phyloP scores from a whole-genome alignment of 2,113 vertebrate species.

The Silurus meridionalis region DNA sequence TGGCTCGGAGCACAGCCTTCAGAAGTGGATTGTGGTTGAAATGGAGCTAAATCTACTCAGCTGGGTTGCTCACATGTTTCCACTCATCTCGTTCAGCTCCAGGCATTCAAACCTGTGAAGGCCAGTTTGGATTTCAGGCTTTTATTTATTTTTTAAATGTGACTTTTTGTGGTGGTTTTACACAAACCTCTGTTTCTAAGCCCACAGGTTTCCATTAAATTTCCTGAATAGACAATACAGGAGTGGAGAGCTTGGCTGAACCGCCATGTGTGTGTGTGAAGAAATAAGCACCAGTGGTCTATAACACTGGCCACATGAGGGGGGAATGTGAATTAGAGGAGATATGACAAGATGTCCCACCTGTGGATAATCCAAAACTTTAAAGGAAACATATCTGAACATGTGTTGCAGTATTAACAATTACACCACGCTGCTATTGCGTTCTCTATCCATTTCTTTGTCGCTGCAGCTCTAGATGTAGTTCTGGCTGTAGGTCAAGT shows the following conservation, averaged over 20 bases:
- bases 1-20: conserved; percentile 61
- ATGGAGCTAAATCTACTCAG: conserved; percentile 67
- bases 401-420: too few relatives aligned
- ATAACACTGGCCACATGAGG: not conserved
- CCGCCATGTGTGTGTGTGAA: not conserved
- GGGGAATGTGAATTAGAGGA: not conserved
- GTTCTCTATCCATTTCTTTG: too few relatives aligned
- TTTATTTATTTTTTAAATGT: conserved; percentile 27
- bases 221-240: conserved; percentile 14
- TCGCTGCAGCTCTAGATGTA: too few relatives aligned
- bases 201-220: conserved; percentile 26
- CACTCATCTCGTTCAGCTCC: conserved; percentile 53
- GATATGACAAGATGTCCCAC: not conserved
- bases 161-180: conserved; percentile 17
- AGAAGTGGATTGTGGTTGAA: conserved; percentile 65
- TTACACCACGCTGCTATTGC: too few relatives aligned
- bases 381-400: not conserved
- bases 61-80: conserved; percentile 72
- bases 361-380: not conserved
- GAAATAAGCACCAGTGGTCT: not conserved
- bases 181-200: conserved; percentile 26
- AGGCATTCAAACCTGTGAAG: conserved; percentile 52
- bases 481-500: too few relatives aligned
- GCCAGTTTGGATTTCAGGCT: conserved; percentile 61
- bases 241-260: conserved; percentile 16